Evolutionary conservation across 2,888 invertebrate genomes (phyloP).

Genomic region (Drosophila melanosoma): DNA sequence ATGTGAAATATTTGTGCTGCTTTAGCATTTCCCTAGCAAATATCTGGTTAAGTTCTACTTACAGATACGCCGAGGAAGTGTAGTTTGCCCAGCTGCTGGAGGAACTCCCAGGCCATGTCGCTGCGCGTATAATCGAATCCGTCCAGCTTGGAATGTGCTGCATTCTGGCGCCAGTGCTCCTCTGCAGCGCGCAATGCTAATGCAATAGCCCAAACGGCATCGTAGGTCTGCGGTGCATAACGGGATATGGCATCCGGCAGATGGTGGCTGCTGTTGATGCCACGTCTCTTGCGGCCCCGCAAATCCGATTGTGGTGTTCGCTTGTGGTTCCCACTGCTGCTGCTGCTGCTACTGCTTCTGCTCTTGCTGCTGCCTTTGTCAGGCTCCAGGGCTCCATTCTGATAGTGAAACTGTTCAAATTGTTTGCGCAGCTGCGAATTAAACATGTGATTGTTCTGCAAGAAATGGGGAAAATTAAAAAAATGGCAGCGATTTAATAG

Average conservation of each 20-base stretch:
- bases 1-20: neutral
- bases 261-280: slow-evolving; percentile 47
- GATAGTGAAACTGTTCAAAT: slow-evolving; percentile 74
- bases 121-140: slow-evolving; percentile 91
- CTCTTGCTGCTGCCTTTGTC: neutral
- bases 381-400: slow-evolving; percentile 40
- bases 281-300: slow-evolving; percentile 43
- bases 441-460: slow-evolving; percentile 84
- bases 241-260: slow-evolving; percentile 86
- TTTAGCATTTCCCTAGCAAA: neutral
- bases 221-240: slow-evolving; percentile 93
- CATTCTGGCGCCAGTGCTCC: slow-evolving; percentile 86
- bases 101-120: slow-evolving; percentile 90
- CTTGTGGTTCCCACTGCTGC: slow-evolving; percentile 33
- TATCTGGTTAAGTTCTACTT: slow-evolving; percentile 71
- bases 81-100: slow-evolving; percentile 89
- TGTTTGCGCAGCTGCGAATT: slow-evolving; percentile 82
- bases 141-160: slow-evolving; percentile 85
- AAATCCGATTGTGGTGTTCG: slow-evolving; percentile 58
- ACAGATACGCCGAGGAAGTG: slow-evolving; percentile 95
- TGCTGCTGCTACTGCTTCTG: slow-evolving; percentile 7
- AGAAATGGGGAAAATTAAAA: slow-evolving; percentile 10
- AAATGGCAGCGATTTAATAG: slow-evolving; percentile 70
- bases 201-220: slow-evolving; percentile 96
- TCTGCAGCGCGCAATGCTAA: slow-evolving; percentile 90